Evolutionary conservation across 2,797 vertebrate species (phyloP), one percentile per base, ranked within the genome.

Genomic region (Acanthopagrus latus): DNA sequence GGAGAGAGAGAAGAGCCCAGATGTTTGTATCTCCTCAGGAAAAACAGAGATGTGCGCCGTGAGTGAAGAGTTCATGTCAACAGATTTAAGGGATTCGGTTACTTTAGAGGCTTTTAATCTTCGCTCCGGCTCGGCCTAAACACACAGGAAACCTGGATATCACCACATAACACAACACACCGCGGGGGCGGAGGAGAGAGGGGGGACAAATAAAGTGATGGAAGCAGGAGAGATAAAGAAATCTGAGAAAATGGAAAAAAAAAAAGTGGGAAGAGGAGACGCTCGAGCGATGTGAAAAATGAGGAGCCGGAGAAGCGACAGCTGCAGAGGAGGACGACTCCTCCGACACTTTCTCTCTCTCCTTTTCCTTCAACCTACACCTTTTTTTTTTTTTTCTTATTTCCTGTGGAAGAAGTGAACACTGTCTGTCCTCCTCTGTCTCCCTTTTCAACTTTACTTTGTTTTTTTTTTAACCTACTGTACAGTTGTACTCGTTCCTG

Each of bases 51-150:
- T 71, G 82, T 65, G 20, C 57, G 3, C 72, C 54, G 78, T 68
- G 80, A 68, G 80, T 54, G 43, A 81, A 77, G 76, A 73, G 87
- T 91, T 91, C 60, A 84, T 84, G 83, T 88, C 82, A 90, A 86
- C 58, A 89, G 75, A 71, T 80, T 80, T 56, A 47, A 50, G 64
- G 77, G 76, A 89, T 88, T 50, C 16, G 57, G 78, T 91, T 89
- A 57, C 87, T 83, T 50, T n/a, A 16, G 81, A 86, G 83, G 67
- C 76, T 72, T 85, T 84, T 76, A 82, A 86, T 82, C 81, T 86
- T 64, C 38, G 58, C 57, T 58, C 74, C 70, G 64, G 51, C 67
- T 89, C 41, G 7, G 76, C 51, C 57, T 83, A 14, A 82, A 81
- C 72, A 82, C 81, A 86, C 71, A 85, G 68, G 77, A 73, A 84